Conservation (phyloP, 92 coral and sea anemone genomes). For the Palythoa grandis region DNA sequence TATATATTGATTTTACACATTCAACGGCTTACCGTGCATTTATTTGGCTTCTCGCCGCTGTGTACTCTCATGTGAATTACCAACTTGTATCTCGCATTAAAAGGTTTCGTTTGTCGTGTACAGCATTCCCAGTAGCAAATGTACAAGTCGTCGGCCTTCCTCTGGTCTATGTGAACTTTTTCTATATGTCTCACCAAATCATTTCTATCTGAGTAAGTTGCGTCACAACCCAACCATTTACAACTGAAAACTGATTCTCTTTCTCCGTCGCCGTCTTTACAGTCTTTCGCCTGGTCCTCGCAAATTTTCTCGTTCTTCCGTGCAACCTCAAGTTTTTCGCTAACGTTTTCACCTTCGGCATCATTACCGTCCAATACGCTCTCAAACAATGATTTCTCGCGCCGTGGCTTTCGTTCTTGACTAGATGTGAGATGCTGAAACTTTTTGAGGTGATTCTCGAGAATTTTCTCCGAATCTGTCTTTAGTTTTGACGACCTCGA, state of each 20-base stretch:
- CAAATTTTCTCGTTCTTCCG: constrained; percentile 65
- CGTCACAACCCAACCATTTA: constrained; percentile 90
- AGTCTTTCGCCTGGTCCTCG: constrained; percentile 33
- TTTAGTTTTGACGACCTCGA: constrained; percentile 38
- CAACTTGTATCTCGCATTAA: constrained; percentile 88
- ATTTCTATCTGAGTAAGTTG: constrained; percentile 85
- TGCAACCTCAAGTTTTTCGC: constrained; percentile 45
- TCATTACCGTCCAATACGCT: constrained; percentile 46
- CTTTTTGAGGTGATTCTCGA: constrained; percentile 82
- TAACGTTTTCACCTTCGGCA: constrained; percentile 14
- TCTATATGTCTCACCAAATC: constrained; percentile 97
- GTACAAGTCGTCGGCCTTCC: constrained; percentile 96
- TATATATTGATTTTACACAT: constrained; percentile 20
- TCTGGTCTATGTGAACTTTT: constrained; percentile 98
- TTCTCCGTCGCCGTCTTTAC: constrained; percentile 66
- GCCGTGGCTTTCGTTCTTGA: constrained; percentile 62
- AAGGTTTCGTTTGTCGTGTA: constrained; percentile 89
- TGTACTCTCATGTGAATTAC: constrained; percentile 99
- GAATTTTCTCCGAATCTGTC: constrained; percentile 84
- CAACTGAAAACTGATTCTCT: constrained; percentile 67
- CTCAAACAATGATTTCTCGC: constrained; percentile 47
- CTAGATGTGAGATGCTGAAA: constrained; percentile 72
- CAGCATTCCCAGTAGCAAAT: constrained; percentile 99
- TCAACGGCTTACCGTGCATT: constrained; percentile 93
- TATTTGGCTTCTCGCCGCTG: constrained; percentile 98